Percentiles rank a stretch among this genome's conserved stretches.
phyloP scores from a whole-genome alignment of 1,140 invertebrate species.

The Cydia amplana region DNA sequence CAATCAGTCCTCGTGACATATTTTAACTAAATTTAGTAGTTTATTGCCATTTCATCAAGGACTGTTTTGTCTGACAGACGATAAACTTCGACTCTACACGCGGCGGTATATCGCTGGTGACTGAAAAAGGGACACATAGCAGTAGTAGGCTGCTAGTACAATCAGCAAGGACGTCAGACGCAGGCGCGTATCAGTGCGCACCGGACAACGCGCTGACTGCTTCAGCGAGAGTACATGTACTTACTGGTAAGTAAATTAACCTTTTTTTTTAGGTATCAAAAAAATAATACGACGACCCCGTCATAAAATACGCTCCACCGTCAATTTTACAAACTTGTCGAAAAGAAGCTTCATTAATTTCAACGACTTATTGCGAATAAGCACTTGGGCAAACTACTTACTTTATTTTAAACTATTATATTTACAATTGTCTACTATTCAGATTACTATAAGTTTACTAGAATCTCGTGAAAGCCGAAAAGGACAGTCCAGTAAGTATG shows the following conservation, averaged over 20 bases:
- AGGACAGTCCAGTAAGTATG: too few species aligned
- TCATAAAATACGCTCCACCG: too few species aligned
- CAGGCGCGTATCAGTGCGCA: constrained; percentile 87
- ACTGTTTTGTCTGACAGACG: constrained; percentile 70
- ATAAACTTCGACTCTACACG: constrained; percentile 91
- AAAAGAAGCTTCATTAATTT: too few species aligned
- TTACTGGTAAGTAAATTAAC: constrained; percentile 83
- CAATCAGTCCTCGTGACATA: not conserved
- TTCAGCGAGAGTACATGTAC: constrained; percentile 88
- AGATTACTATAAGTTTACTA: too few species aligned
- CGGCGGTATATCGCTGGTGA: constrained; percentile 87
- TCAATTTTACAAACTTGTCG: too few species aligned
- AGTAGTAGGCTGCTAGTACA: constrained; percentile 89
- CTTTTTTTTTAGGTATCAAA: not conserved
- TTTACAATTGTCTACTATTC: too few species aligned
- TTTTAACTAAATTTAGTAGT: not conserved
- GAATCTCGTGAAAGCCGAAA: too few species aligned
- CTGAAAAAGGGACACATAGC: constrained; percentile 88
- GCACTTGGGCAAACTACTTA: too few species aligned
- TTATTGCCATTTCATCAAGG: not conserved
- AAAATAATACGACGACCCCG: too few species aligned
- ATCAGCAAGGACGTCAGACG: constrained; percentile 86
- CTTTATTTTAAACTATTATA: too few species aligned
- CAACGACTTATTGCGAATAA: too few species aligned
- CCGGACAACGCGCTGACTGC: constrained; percentile 90